phyloP scores from a whole-genome alignment of 2,888 invertebrate species.

The Athripsodes cinereus region DNA sequence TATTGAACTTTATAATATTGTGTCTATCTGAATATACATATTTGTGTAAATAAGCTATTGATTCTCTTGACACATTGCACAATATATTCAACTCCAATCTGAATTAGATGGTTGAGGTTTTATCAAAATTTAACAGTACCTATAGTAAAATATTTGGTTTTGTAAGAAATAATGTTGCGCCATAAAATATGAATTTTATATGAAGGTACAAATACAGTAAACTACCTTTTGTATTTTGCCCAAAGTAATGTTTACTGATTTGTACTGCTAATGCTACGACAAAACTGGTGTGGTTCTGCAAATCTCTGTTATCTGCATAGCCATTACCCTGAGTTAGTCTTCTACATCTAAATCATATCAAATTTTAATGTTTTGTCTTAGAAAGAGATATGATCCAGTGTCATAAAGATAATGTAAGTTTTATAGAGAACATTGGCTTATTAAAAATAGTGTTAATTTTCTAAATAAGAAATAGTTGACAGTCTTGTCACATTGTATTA shows the following conservation, averaged over 20 bases:
- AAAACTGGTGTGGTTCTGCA: not conserved
- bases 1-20: constrained; percentile 34
- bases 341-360: too few species aligned
- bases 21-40: not conserved
- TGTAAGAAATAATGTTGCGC: constrained; percentile 23
- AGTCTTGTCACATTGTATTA: too few species aligned
- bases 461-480: too few species aligned
- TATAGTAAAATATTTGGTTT: not conserved
- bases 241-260: not conserved
- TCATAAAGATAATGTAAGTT: too few species aligned
- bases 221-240: not conserved
- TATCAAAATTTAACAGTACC: not conserved
- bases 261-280: not conserved
- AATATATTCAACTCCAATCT: not conserved
- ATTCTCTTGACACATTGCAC: not conserved
- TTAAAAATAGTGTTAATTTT: too few species aligned
- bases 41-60: not conserved
- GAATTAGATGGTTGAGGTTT: constrained; percentile 1
- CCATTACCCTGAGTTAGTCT: too few species aligned
- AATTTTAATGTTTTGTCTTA: too few species aligned
- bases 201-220: not conserved
- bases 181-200: constrained; percentile 18
- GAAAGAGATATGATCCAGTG: too few species aligned
- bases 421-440: too few species aligned
- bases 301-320: too few species aligned